Conservation (phyloP, 1,140 invertebrate genomes). For the Zaprionus ghesquierei region DNA sequence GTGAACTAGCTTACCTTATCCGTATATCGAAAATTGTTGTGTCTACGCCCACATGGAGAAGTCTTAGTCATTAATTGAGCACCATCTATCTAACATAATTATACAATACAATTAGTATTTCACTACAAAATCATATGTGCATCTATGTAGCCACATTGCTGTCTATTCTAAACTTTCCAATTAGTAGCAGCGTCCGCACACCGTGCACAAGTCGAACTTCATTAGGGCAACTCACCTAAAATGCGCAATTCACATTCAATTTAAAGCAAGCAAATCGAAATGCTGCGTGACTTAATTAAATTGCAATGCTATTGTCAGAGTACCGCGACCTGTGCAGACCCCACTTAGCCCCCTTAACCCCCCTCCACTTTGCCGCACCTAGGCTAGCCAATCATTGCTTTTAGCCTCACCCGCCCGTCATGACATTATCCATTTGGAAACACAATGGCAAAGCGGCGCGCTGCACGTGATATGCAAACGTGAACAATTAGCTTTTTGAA, state of each 20-base stretch:
- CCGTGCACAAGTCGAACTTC: constrained; percentile 26
- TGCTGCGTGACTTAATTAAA: constrained; percentile 78
- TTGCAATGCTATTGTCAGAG: constrained; percentile 58
- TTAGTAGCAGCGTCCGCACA: constrained; percentile 5
- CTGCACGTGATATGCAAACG: constrained; percentile 72
- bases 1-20: too few relatives aligned
- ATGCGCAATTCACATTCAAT: constrained; percentile 54
- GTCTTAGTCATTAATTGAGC: too few relatives aligned
- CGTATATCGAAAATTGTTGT: too few relatives aligned
- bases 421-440: constrained; percentile 67
- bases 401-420: not conserved
- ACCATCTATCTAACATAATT: too few relatives aligned
- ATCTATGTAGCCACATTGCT: not conserved
- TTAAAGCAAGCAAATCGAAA: constrained; percentile 64
- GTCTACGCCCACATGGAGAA: too few relatives aligned
- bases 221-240: constrained; percentile 43
- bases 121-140: too few relatives aligned
- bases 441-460: constrained; percentile 50
- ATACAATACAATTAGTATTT: too few relatives aligned
- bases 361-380: not conserved
- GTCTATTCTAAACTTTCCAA: constrained; percentile 30
- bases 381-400: not conserved
- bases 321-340: not conserved
- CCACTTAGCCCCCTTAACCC: not conserved
- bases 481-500: constrained; percentile 73